Conservation (phyloP, 2,113 vertebrate species). For the Rutilus rutilus region DNA sequence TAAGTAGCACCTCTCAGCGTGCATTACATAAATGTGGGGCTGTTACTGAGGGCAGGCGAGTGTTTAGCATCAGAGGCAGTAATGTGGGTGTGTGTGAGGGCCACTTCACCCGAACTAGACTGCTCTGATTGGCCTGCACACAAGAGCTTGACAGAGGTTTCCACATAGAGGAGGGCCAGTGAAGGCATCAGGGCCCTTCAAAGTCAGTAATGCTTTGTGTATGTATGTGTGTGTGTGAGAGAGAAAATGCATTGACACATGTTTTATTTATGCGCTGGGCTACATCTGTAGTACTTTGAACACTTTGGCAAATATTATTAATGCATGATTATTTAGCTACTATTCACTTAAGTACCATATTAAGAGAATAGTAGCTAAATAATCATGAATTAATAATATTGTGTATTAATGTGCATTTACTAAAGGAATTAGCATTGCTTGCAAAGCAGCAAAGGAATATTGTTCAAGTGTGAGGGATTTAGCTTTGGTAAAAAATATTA, state of each 20-base stretch:
- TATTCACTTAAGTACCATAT: neutral
- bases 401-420: neutral
- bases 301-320: neutral
- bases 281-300: neutral
- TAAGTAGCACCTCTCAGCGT: conserved; percentile 32
- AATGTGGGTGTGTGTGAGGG: conserved; percentile 30
- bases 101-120: conserved; percentile 44
- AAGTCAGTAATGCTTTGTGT: neutral
- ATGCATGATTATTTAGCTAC: neutral
- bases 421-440: neutral
- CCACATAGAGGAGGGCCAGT: conserved; percentile 3
- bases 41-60: conserved; percentile 22
- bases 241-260: neutral
- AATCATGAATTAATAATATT: neutral
- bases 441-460: neutral
- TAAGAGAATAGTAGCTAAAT: neutral
- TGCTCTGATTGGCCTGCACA: conserved; percentile 29
- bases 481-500: neutral
- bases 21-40: conserved; percentile 35
- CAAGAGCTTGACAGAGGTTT: conserved; percentile 33
- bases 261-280: neutral
- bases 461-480: neutral
- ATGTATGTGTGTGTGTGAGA: neutral
- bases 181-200: conserved; percentile 31
- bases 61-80: conserved; percentile 31